Evolutionary conservation across 2,888 invertebrate genomes (phyloP).

Genomic region (Limnephilus marmoratus): DNA sequence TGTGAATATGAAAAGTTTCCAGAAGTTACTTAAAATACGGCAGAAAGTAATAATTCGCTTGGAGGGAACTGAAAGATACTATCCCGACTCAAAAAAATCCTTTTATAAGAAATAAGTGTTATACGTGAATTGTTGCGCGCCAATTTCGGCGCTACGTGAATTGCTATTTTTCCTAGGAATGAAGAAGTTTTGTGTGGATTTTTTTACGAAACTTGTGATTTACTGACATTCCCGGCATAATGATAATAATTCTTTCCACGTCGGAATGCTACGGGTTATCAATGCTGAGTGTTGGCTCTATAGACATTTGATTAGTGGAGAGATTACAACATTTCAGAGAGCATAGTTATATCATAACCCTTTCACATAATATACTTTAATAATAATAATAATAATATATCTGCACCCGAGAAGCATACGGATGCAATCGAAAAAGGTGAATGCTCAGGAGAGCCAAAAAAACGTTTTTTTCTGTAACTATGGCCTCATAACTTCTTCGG

Average conservation of each 20-base stretch:
- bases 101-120: no score
- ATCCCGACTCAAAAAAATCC: no score
- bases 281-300: not conserved
- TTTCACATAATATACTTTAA: no score
- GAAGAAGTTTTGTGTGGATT: not conserved
- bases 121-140: not conserved
- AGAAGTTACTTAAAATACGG: not conserved
- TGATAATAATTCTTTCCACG: not conserved
- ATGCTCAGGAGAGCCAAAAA: no score
- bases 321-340: not conserved
- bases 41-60: not conserved
- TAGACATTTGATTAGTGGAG: not conserved
- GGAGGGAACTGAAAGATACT: not conserved
- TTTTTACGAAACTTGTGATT: not conserved
- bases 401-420: no score
- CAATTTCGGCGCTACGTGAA: not conserved
- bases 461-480: no score
- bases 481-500: no score
- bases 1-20: constrained; percentile 35
- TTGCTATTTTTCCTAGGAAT: not conserved
- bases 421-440: no score
- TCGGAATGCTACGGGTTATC: not conserved
- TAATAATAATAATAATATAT: no score
- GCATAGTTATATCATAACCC: not conserved
- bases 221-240: not conserved